These are phyloP conservation scores for Trypoxylon attenuatum DNA, from an alignment of 2,888 invertebrate species.

Conservation along the genomic window DNA sequence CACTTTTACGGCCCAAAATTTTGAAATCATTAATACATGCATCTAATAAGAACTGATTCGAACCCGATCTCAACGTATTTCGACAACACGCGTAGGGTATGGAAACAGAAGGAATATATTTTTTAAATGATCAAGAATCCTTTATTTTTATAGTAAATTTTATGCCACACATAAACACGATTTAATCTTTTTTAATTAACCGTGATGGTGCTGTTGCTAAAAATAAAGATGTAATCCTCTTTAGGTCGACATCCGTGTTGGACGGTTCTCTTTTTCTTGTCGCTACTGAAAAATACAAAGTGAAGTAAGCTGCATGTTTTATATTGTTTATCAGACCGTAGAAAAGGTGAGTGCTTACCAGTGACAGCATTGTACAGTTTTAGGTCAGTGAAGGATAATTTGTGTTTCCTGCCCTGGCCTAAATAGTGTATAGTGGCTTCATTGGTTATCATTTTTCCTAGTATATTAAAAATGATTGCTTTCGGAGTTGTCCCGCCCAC, in stretches of 20 bases:
- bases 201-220: slow-evolving; percentile 16
- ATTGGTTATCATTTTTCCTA: slow-evolving; percentile 7
- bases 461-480: slow-evolving; percentile 14
- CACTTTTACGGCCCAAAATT: too few relatives aligned
- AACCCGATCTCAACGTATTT: too few relatives aligned
- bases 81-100: too few relatives aligned
- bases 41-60: too few relatives aligned
- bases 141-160: too few relatives aligned
- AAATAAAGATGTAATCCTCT: slow-evolving; percentile 1
- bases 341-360: slow-evolving; percentile 12
- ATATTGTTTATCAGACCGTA: slow-evolving; percentile 2
- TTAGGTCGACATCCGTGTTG: slow-evolving; percentile 8
- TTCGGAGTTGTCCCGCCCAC: neutral
- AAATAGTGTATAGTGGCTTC: slow-evolving; percentile 8
- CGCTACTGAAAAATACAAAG: slow-evolving; percentile 11
- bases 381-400: slow-evolving; percentile 12
- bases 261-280: slow-evolving; percentile 9
- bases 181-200: slow-evolving; percentile 1
- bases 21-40: too few relatives aligned
- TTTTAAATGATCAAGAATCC: too few relatives aligned
- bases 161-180: too few relatives aligned
- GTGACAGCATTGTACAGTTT: slow-evolving; percentile 19
- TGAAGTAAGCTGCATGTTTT: slow-evolving; percentile 6
- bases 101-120: too few relatives aligned
- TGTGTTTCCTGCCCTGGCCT: slow-evolving; percentile 17